A percentile compares a stretch with the other conserved stretches of the same genome.
phyloP scores from a whole-genome alignment of 2,888 invertebrate genomes.

The Eumacrocentrus americanus region DNA sequence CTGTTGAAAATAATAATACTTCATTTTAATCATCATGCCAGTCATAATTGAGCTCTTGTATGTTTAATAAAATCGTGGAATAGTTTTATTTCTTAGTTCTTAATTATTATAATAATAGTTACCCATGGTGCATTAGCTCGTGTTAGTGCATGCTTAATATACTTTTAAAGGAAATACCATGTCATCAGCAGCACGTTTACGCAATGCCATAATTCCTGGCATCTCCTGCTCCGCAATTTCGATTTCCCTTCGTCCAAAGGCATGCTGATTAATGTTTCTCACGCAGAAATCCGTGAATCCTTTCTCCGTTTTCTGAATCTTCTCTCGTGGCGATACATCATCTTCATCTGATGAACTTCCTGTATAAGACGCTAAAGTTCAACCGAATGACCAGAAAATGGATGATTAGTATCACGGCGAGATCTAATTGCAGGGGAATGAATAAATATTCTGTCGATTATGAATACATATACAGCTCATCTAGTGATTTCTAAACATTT shows the following conservation, averaged over 20 bases:
- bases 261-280: slow-evolving; percentile 88
- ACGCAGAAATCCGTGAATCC: slow-evolving; percentile 93
- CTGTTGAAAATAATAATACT: slow-evolving; percentile 33
- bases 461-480: too few relatives aligned
- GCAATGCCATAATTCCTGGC: slow-evolving; percentile 95
- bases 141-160: neutral
- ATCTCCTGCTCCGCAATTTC: slow-evolving; percentile 99
- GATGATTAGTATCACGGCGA: slow-evolving; percentile 45
- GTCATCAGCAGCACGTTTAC: slow-evolving; percentile 90
- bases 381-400: slow-evolving; percentile 40
- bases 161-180: slow-evolving; percentile 67
- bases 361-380: slow-evolving; percentile 66
- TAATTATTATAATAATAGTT: too few relatives aligned
- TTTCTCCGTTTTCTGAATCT: slow-evolving; percentile 83
- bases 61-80: neutral
- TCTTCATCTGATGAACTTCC: slow-evolving; percentile 93
- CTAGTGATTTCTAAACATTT: neutral
- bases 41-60: neutral
- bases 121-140: neutral
- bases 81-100: neutral
- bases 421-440: slow-evolving; percentile 30
- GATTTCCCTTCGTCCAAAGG: slow-evolving; percentile 93
- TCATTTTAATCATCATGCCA: too few relatives aligned
- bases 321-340: slow-evolving; percentile 91
- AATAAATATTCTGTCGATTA: slow-evolving; percentile 23